phyloP scores from a whole-genome alignment of 2,797 vertebrate species.

The Buceros bicornis region DNA sequence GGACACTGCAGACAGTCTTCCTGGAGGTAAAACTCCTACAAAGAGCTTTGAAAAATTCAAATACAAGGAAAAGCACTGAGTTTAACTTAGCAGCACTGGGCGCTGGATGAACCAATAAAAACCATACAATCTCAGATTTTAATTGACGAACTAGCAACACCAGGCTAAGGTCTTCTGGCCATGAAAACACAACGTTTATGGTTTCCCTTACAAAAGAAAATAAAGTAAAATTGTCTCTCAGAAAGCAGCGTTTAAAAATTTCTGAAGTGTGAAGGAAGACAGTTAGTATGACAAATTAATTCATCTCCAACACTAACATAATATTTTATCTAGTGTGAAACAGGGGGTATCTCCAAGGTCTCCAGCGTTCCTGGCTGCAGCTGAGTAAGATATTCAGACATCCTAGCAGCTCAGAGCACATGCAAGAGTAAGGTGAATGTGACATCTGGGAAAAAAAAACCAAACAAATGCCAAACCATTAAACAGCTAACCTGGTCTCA shows the following conservation, averaged over 20 bases:
- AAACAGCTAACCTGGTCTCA: background rate
- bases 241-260: background rate
- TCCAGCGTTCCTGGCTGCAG: background rate
- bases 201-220: background rate
- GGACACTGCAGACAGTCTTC: background rate
- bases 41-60: background rate
- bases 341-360: background rate
- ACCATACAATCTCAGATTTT: background rate
- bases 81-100: background rate
- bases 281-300: background rate
- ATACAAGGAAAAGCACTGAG: background rate
- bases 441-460: background rate
- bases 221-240: background rate
- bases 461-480: too few species aligned
- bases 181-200: background rate
- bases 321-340: background rate
- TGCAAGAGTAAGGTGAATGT: background rate
- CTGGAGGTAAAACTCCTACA: background rate
- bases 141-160: background rate
- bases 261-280: background rate
- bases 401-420: background rate
- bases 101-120: background rate
- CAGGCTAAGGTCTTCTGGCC: background rate
- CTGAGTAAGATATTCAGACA: background rate
- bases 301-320: background rate